Evolutionary conservation across 2,888 invertebrate genomes (phyloP).

Genomic region (Hoplodrina ambigua): DNA sequence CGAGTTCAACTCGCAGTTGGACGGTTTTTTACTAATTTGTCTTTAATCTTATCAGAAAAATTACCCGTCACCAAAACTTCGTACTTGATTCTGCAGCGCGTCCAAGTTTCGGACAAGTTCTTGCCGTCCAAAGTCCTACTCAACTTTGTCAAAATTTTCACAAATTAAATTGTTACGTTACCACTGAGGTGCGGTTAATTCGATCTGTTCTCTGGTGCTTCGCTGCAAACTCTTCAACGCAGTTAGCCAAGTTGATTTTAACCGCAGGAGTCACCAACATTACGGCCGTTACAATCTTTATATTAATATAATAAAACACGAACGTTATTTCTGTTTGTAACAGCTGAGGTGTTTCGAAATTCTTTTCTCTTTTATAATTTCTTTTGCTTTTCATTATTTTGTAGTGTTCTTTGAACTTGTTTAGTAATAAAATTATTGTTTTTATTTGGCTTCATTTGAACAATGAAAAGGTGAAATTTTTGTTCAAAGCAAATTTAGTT

Average conservation of each 20-base stretch:
- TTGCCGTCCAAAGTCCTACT: slow-evolving; percentile 24
- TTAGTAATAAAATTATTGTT: neutral
- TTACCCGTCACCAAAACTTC: slow-evolving; percentile 30
- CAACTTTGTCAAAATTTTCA: slow-evolving; percentile 48
- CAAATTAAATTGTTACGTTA: slow-evolving; percentile 60
- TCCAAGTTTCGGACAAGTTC: slow-evolving; percentile 44
- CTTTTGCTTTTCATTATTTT: slow-evolving; percentile 19
- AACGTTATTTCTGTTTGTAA: slow-evolving; percentile 43
- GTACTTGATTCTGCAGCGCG: slow-evolving; percentile 30
- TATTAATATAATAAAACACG: slow-evolving; percentile 63
- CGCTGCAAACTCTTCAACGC: slow-evolving; percentile 60
- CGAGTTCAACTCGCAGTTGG: too few species aligned
- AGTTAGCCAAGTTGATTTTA: slow-evolving; percentile 60
- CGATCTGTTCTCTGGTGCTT: slow-evolving; percentile 62
- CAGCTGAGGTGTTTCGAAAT: slow-evolving; percentile 40
- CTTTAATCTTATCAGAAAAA: slow-evolving; percentile 16
- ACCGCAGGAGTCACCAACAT: slow-evolving; percentile 52
- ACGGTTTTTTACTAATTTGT: neutral
- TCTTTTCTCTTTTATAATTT: slow-evolving; percentile 38
- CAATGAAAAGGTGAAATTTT: neutral
- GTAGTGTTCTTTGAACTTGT: slow-evolving; percentile 14
- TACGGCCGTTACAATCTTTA: slow-evolving; percentile 50
- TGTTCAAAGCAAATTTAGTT: neutral
- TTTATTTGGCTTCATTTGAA: neutral
- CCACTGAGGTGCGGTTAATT: slow-evolving; percentile 61